Percentiles rank a stretch among this genome's conserved stretches.
phyloP scores from a whole-genome alignment of 1,140 invertebrate species.

The Drosophila novamexicana region DNA sequence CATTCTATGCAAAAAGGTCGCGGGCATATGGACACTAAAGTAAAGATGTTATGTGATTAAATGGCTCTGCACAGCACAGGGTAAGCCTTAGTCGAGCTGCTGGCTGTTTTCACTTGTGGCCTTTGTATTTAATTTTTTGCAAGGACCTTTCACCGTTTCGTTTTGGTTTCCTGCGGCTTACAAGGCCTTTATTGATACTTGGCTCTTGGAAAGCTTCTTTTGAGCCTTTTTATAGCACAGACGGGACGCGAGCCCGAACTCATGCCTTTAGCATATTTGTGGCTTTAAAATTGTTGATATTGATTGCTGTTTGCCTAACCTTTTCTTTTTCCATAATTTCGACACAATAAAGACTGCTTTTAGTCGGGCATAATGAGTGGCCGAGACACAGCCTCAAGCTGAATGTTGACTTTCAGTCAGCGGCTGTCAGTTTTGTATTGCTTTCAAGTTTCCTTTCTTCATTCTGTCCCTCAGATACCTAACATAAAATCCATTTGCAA shows the following conservation, averaged over 20 bases:
- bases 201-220: conserved; percentile 31
- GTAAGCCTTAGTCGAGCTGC: not conserved
- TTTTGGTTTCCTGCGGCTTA: conserved; percentile 62
- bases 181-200: conserved; percentile 75
- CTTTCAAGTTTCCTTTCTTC: conserved; percentile 8
- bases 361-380: conserved; percentile 30
- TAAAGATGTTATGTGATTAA: conserved; percentile 1
- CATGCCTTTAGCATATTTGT: conserved; percentile 2
- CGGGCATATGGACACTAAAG: conserved; percentile 1
- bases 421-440: conserved; percentile 8
- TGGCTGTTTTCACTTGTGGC: conserved; percentile 22
- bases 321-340: conserved; percentile 38
- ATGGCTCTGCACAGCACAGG: not conserved
- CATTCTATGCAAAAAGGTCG: not conserved
- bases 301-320: conserved; percentile 44
- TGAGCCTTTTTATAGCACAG: conserved; percentile 37
- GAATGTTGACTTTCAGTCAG: conserved; percentile 18
- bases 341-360: conserved; percentile 6
- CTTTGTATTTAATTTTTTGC: conserved; percentile 40
- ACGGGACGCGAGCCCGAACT: not conserved
- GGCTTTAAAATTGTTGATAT: conserved; percentile 38
- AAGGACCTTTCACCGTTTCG: conserved; percentile 54
- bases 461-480: conserved; percentile 3
- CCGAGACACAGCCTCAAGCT: not conserved
- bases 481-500: conserved; percentile 47